phyloP scores from a whole-genome alignment of 2,888 invertebrate species.

The Ectropis crepuscularia region DNA sequence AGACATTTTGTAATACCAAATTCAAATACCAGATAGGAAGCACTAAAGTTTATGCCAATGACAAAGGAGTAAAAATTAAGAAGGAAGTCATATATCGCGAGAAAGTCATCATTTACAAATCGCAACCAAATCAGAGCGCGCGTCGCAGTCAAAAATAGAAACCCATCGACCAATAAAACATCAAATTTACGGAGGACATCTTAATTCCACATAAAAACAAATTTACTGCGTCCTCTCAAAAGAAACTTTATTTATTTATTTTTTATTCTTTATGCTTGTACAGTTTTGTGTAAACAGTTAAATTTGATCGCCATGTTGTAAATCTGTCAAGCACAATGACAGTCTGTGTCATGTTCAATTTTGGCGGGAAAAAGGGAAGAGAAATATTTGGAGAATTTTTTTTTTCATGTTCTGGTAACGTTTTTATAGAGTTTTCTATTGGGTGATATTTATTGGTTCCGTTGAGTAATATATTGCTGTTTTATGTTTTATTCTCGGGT shows the following conservation, averaged over 20 bases:
- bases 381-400: slow-evolving; percentile 14
- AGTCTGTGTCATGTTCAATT: slow-evolving; percentile 23
- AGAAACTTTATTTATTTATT: slow-evolving; percentile 71
- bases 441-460: slow-evolving; percentile 26
- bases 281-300: slow-evolving; percentile 70
- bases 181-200: slow-evolving; percentile 72
- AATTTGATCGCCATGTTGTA: slow-evolving; percentile 70
- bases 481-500: slow-evolving; percentile 14
- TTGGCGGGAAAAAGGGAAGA: slow-evolving; percentile 11
- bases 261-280: slow-evolving; percentile 62
- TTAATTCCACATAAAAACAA: slow-evolving; percentile 79
- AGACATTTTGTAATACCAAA: no score
- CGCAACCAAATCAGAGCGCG: slow-evolving; percentile 14
- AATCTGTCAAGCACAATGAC: slow-evolving; percentile 68
- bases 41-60: no score
- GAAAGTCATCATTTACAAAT: slow-evolving; percentile 15
- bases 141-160: slow-evolving; percentile 48
- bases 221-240: slow-evolving; percentile 65
- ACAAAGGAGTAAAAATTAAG: not conserved
- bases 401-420: slow-evolving; percentile 30
- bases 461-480: slow-evolving; percentile 15
- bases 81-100: slow-evolving; percentile 3
- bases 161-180: slow-evolving; percentile 63
- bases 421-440: slow-evolving; percentile 31
- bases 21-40: no score